phyloP scores from a whole-genome alignment of 2,888 invertebrate species.

The Campoplex capitator region DNA sequence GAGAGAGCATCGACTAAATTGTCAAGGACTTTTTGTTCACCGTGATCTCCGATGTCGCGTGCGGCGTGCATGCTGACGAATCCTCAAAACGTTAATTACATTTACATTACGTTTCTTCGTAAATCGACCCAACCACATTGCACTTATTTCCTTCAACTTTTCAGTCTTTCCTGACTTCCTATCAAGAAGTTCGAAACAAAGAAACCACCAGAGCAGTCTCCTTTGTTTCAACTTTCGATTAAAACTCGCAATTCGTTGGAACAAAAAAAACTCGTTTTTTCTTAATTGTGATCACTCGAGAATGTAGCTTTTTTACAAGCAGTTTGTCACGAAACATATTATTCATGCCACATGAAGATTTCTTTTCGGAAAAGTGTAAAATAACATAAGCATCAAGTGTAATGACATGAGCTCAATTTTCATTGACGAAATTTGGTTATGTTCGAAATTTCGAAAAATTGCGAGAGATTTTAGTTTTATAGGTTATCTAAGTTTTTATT shows the following conservation, averaged over 20 bases:
- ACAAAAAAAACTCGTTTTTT: neutral
- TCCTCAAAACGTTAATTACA: conserved; percentile 56
- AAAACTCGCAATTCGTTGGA: neutral
- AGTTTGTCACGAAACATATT: neutral
- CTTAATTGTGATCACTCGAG: neutral
- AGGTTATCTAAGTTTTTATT: too few relatives aligned
- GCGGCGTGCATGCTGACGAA: conserved; percentile 53
- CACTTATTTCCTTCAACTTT: conserved; percentile 10
- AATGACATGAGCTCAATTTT: neutral
- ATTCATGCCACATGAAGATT: neutral
- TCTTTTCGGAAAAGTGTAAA: too few relatives aligned
- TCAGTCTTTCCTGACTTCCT: neutral
- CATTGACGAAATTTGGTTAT: too few relatives aligned
- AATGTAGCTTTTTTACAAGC: neutral
- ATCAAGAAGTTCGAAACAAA: neutral
- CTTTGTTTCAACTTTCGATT: neutral
- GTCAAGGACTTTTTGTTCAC: conserved; percentile 47
- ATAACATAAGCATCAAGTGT: too few relatives aligned
- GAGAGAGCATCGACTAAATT: conserved; percentile 32
- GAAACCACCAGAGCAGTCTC: neutral
- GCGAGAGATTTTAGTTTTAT: neutral
- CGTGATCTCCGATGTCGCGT: conserved; percentile 24
- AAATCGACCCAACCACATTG: conserved; percentile 50
- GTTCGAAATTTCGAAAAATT: neutral
- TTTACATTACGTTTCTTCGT: conserved; percentile 39